Evolutionary conservation across 1,140 invertebrate genomes (phyloP).

Genomic region (Conus ventricosus): DNA sequence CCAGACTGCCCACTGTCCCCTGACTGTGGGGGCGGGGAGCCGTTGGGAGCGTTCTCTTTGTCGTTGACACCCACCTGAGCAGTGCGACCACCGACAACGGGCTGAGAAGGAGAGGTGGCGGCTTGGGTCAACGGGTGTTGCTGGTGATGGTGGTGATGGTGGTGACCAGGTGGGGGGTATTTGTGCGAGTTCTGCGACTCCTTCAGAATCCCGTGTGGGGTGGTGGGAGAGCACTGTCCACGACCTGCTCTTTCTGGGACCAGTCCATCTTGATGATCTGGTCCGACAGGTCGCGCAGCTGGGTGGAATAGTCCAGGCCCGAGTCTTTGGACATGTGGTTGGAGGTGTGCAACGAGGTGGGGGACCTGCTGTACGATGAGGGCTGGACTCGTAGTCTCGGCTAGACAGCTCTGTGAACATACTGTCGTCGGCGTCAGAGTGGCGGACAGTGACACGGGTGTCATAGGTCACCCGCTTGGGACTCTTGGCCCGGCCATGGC

Average conservation of each 20-base stretch:
- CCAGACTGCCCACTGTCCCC: not conserved
- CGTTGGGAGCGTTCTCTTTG: constrained; percentile 34
- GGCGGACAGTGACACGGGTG: constrained; percentile 57
- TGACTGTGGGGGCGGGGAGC: not conserved
- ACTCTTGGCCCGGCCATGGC: constrained; percentile 44
- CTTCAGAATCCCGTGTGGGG: constrained; percentile 17
- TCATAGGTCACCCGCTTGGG: constrained; percentile 64
- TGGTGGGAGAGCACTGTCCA: not conserved
- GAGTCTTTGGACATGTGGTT: constrained; percentile 40
- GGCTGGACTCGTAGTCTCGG: constrained; percentile 27
- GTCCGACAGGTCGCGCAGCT: constrained; percentile 56
- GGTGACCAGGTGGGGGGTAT: not conserved
- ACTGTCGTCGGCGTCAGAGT: constrained; percentile 60
- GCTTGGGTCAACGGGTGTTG: not conserved
- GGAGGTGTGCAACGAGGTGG: not conserved
- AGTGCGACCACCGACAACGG: no score
- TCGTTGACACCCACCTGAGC: not conserved
- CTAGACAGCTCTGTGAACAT: constrained; percentile 53
- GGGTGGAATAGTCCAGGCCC: constrained; percentile 52
- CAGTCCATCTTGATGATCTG: constrained; percentile 55
- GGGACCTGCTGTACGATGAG: constrained; percentile 5
- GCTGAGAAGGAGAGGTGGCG: not conserved
- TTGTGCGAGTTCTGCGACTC: constrained; percentile 31
- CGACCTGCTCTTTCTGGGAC: constrained; percentile 24
- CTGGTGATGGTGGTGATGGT: not conserved